Evolutionary conservation across 2,888 invertebrate species (phyloP).

Genomic region (Amphipoea oculea): DNA sequence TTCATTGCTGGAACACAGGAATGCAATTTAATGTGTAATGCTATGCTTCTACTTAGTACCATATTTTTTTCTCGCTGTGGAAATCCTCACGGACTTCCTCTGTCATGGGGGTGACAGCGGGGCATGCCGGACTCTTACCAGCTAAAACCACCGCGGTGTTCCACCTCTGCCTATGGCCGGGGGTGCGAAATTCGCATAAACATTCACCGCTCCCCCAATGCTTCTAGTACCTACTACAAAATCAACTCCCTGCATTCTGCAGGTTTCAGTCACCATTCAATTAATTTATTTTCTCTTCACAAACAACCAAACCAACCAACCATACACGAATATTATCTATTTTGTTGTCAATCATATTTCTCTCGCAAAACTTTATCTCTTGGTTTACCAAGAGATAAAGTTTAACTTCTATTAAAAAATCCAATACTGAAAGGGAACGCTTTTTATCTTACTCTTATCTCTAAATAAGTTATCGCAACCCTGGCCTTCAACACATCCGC

Average conservation of each 20-base stretch:
- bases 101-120: too few species aligned
- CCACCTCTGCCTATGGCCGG: too few species aligned
- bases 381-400: too few species aligned
- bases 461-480: slow-evolving; percentile 13
- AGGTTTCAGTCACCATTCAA: neutral
- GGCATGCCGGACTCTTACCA: too few species aligned
- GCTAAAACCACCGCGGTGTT: too few species aligned
- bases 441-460: neutral
- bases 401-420: neutral
- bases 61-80: too few species aligned
- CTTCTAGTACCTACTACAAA: neutral
- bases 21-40: neutral
- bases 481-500: slow-evolving; percentile 40
- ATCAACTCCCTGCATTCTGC: neutral
- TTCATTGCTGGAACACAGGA: neutral
- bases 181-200: too few species aligned
- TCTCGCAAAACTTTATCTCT: too few species aligned
- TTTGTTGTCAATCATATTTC: neutral
- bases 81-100: too few species aligned
- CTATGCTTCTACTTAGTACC: neutral
- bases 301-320: too few species aligned
- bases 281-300: too few species aligned
- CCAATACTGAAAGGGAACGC: neutral
- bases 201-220: too few species aligned
- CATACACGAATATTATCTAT: neutral